Conservation (phyloP, 2,113 vertebrate genomes). For the Pleuronectes platessa region DNA sequence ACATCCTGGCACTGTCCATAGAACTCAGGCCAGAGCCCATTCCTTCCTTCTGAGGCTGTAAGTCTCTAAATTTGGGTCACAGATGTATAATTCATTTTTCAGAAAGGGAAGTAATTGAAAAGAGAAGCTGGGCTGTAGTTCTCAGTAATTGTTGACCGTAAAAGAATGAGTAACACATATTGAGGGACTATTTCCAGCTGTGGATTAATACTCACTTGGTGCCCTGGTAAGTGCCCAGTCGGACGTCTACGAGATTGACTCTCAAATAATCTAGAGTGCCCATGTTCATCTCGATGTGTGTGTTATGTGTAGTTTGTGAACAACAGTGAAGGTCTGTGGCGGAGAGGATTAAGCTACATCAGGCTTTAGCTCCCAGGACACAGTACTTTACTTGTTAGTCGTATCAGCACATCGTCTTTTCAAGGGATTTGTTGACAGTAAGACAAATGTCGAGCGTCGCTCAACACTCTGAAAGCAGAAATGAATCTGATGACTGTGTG, state of each 20-base stretch:
- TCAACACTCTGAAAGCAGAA: conserved; percentile 54
- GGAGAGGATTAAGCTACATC: neutral
- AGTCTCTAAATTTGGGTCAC: conserved; percentile 18
- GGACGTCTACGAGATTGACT: conserved; percentile 20
- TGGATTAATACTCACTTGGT: conserved; percentile 35
- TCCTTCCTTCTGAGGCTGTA: neutral
- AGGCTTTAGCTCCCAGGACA: neutral
- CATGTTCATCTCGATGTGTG: neutral
- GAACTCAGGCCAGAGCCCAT: neutral
- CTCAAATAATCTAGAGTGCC: conserved; percentile 27
- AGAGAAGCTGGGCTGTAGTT: neutral
- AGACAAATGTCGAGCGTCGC: neutral
- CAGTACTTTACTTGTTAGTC: neutral
- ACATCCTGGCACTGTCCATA: neutral
- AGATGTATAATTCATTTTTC: conserved; percentile 3
- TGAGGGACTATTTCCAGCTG: conserved; percentile 40
- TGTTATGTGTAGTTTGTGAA: conserved; percentile 8
- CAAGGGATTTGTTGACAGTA: neutral
- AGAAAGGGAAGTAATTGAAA: neutral
- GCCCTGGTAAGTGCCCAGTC: conserved; percentile 6
- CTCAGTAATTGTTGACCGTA: neutral
- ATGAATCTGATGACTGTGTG: conserved; percentile 52
- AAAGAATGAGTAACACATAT: conserved; percentile 2
- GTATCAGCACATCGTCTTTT: neutral
- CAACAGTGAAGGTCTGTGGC: neutral